Evolutionary conservation across 2,888 invertebrate species (phyloP).

Genomic region (Drepanosiphum platanoidis): DNA sequence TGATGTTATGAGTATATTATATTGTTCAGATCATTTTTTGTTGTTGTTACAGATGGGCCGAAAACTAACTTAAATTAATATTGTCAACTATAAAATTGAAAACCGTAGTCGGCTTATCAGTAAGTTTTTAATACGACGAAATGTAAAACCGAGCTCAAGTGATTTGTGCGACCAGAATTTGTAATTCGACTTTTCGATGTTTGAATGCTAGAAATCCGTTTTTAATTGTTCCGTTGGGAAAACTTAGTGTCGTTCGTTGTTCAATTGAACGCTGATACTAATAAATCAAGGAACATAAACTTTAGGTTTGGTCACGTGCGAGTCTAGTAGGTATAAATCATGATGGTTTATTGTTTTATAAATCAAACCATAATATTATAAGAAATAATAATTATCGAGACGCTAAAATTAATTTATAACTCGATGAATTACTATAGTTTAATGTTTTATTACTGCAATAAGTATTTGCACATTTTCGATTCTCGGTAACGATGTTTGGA

Average conservation of each 20-base stretch:
- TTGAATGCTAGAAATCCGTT: neutral
- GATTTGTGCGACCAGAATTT: neutral
- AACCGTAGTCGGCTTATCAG: too few species aligned
- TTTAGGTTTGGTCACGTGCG: neutral
- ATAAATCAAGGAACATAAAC: constrained; percentile 8
- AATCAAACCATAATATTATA: neutral
- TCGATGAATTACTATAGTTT: too few species aligned
- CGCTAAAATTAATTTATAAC: neutral
- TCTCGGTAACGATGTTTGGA: too few species aligned
- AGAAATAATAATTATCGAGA: neutral
- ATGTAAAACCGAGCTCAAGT: neutral
- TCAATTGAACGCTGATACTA: neutral
- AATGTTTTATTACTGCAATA: too few species aligned
- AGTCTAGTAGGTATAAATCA: neutral
- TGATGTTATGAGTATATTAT: too few species aligned
- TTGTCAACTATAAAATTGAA: neutral
- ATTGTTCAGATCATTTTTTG: too few species aligned
- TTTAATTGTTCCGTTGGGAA: constrained; percentile 24
- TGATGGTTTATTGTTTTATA: neutral
- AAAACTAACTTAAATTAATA: too few species aligned
- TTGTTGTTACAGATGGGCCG: too few species aligned
- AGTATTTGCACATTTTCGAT: too few species aligned
- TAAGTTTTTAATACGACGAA: too few species aligned
- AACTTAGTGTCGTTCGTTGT: neutral
- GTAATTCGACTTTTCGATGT: neutral